A percentile compares a stretch with the other conserved stretches of the same genome.
Conservation (phyloP, 2,888 invertebrate species). For the Rhimphoctona megacephalus region DNA sequence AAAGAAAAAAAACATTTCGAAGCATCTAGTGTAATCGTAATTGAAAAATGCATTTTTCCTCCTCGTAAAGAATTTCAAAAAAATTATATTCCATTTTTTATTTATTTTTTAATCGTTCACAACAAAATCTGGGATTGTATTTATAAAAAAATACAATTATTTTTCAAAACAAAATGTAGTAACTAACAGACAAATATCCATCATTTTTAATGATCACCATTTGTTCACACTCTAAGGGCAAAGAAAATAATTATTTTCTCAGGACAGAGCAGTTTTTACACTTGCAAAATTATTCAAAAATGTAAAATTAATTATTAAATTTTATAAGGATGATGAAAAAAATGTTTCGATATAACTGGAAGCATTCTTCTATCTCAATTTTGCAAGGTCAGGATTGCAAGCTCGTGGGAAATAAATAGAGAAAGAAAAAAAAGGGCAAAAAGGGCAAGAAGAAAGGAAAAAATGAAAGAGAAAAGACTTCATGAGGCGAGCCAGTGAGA, state of each 20-base stretch:
- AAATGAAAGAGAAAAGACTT: conserved; percentile 2
- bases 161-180: too few relatives aligned
- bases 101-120: background rate
- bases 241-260: too few relatives aligned
- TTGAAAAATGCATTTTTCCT: background rate
- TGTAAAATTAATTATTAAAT: too few relatives aligned
- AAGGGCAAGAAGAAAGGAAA: conserved; percentile 2
- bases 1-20: background rate
- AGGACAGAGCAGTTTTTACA: too few relatives aligned
- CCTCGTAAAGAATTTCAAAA: background rate
- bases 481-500: conserved; percentile 48
- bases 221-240: too few relatives aligned
- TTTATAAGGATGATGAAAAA: background rate
- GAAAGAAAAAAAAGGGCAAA: background rate
- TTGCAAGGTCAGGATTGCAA: background rate
- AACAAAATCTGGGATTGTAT: too few relatives aligned
- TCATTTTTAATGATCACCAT: too few relatives aligned
- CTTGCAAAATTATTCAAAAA: too few relatives aligned
- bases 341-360: background rate
- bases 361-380: background rate
- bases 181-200: too few relatives aligned
- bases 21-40: background rate
- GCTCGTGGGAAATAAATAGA: conserved; percentile 23
- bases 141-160: too few relatives aligned
- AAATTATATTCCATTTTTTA: background rate